A percentile compares a stretch with the other conserved stretches of the same genome.
Evolutionary conservation across 1,140 invertebrate species (phyloP).

Genomic region (Lethocerus indicus): DNA sequence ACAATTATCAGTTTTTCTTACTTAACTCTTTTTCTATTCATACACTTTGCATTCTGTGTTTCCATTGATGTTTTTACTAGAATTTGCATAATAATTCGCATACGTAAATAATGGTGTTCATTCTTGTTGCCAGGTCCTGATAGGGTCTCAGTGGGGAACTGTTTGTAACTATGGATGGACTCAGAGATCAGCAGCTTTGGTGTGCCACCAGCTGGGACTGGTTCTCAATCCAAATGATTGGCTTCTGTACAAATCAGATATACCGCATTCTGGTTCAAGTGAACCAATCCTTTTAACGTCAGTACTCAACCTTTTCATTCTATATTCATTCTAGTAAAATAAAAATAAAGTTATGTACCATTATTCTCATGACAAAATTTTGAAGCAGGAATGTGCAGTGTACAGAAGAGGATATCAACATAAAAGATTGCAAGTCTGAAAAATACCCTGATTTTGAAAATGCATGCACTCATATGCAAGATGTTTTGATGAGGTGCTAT

Average conservation of each 20-base stretch:
- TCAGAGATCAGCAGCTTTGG: slow-evolving; percentile 75
- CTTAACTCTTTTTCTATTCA: too few relatives aligned
- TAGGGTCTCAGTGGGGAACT: slow-evolving; percentile 84
- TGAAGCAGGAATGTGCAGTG: slow-evolving; percentile 67
- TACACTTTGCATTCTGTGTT: too few relatives aligned
- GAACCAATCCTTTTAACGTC: slow-evolving; percentile 38
- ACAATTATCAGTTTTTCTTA: too few relatives aligned
- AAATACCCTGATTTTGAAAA: slow-evolving; percentile 60
- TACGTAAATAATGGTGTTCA: too few relatives aligned
- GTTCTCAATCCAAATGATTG: slow-evolving; percentile 87
- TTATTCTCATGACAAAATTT: too few relatives aligned
- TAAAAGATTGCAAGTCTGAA: slow-evolving; percentile 75
- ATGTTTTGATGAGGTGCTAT: slow-evolving; percentile 78
- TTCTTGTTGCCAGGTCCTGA: slow-evolving; percentile 37
- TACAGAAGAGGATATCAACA: slow-evolving; percentile 78
- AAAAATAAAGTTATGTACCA: too few relatives aligned
- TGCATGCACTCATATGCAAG: slow-evolving; percentile 71
- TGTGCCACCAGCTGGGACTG: slow-evolving; percentile 88
- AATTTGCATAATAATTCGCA: too few relatives aligned
- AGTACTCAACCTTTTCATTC: too few relatives aligned
- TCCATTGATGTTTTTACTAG: too few relatives aligned
- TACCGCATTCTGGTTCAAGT: slow-evolving; percentile 55
- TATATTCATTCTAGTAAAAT: too few relatives aligned
- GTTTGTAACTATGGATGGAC: slow-evolving; percentile 96
- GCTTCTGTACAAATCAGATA: slow-evolving; percentile 59